Evolutionary conservation across 2,113 vertebrate genomes (phyloP).

Genomic region (Lipotes vexillifer): DNA sequence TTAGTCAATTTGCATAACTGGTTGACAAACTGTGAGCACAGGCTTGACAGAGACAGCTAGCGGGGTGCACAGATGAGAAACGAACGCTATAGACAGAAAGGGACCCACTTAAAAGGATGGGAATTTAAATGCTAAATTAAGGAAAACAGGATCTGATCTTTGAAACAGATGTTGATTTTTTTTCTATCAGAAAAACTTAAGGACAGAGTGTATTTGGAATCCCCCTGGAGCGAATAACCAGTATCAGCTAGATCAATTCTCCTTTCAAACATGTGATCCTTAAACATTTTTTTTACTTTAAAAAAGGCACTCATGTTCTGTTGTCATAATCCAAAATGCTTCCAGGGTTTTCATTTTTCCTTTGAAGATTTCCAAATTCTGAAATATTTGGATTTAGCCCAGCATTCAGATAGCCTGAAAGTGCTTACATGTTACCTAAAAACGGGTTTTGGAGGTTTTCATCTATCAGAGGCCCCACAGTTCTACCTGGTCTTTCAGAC

Average conservation of each 20-base stretch:
- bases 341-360: neutral
- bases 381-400: neutral
- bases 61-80: neutral
- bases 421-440: neutral
- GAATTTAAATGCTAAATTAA: neutral
- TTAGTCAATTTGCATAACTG: neutral
- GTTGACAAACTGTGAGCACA: neutral
- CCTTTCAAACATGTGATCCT: neutral
- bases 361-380: neutral
- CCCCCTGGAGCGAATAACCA: too few species aligned
- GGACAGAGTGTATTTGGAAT: neutral
- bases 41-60: neutral
- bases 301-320: neutral
- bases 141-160: neutral
- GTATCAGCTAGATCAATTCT: neutral
- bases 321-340: neutral
- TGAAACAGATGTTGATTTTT: neutral
- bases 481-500: neutral
- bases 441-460: neutral
- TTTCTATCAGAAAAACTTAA: neutral
- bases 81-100: neutral
- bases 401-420: neutral
- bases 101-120: accelerated
- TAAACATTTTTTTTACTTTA: neutral
- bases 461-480: accelerated